These are phyloP conservation scores for Sipha flava DNA, from an alignment of 1,140 invertebrate genomes.

Conservation along the genomic window DNA sequence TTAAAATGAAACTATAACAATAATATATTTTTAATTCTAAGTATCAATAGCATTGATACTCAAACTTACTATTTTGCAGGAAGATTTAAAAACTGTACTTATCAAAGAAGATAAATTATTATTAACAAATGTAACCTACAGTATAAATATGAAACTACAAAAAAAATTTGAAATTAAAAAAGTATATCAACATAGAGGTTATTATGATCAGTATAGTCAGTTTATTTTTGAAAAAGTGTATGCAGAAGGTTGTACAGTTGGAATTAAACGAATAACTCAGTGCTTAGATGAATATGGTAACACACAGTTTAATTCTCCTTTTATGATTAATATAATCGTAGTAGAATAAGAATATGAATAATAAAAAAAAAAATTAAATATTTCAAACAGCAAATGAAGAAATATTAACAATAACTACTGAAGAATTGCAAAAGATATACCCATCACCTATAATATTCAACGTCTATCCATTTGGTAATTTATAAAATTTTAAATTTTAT, in stretches of 20 bases:
- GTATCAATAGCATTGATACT: neutral
- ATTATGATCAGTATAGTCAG: too few relatives aligned
- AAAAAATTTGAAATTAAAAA: neutral
- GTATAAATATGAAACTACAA: neutral
- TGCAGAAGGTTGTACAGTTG: neutral
- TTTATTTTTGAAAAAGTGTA: neutral
- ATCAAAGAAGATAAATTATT: neutral
- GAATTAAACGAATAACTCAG: neutral
- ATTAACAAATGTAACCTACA: neutral
- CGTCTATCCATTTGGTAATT: neutral
- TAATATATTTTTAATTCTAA: too few relatives aligned
- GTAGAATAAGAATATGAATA: too few relatives aligned
- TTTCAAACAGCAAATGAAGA: neutral
- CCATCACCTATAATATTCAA: too few relatives aligned
- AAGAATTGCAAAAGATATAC: neutral
- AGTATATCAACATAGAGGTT: neutral
- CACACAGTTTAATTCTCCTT: too few relatives aligned
- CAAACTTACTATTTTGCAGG: neutral
- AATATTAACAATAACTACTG: neutral
- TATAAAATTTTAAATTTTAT: too few relatives aligned
- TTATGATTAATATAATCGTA: too few relatives aligned
- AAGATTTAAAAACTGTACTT: neutral
- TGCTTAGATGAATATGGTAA: neutral
- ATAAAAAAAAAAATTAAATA: neutral
- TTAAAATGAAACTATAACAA: neutral